Evolutionary conservation across 2,113 vertebrate genomes (phyloP).

Genomic region (Zootoca vivipara): DNA sequence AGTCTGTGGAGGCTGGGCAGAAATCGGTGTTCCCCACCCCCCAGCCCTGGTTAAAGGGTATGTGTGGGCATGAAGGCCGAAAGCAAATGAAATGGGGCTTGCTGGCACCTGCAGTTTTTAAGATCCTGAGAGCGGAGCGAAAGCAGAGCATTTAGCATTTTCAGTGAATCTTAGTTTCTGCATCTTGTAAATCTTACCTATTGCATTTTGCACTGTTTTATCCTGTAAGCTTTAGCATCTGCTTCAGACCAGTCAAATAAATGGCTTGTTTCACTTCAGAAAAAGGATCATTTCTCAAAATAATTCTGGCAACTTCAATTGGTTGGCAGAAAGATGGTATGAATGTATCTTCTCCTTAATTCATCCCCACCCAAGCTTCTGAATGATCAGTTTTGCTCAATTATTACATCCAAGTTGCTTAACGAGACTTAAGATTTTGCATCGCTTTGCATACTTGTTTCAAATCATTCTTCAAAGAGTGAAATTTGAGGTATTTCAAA

Average conservation of each 20-base stretch:
- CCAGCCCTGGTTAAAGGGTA: background rate
- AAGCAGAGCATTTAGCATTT: background rate
- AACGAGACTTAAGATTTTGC: background rate
- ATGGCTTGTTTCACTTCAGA: background rate
- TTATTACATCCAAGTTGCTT: background rate
- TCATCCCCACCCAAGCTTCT: background rate
- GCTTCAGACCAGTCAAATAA: background rate
- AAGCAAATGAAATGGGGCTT: background rate
- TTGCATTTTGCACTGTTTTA: background rate
- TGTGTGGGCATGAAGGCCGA: background rate
- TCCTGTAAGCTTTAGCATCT: background rate
- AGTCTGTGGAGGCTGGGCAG: background rate
- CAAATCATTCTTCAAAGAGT: background rate
- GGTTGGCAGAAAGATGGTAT: background rate
- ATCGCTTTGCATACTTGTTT: background rate
- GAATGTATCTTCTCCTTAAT: background rate
- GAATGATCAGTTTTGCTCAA: background rate
- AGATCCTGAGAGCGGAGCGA: background rate
- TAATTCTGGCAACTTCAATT: background rate
- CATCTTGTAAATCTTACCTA: too few species aligned
- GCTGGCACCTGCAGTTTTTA: background rate
- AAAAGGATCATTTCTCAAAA: background rate
- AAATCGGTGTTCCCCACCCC: background rate
- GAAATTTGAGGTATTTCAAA: background rate
- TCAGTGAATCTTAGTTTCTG: background rate